Evolutionary conservation across 1,140 invertebrate genomes (phyloP), one percentile per base, ranked within the genome.

Genomic region (Colletes gigas): DNA sequence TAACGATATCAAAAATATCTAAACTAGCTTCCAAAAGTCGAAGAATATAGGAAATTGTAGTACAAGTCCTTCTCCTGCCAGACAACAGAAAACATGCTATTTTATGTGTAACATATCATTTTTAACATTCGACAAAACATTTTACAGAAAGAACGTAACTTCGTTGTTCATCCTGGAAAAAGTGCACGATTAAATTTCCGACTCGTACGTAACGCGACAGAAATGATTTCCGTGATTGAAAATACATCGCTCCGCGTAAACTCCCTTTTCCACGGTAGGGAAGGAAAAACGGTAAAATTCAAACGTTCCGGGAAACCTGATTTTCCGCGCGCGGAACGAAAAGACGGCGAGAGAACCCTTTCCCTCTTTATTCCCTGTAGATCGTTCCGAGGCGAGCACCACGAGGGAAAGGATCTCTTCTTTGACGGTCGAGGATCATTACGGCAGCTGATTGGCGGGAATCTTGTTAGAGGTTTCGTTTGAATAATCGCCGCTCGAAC

Each of bases 401-500:
- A 78, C 50, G 69, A 17, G 59, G 57, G 50, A 63, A 65, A 78
- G 74, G 75, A 78, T 79, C 69, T 82, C 68, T 70, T 83, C 81
- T 86, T 86, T 86, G 85, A 68, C 70, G 78, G 73, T 80, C 52
- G 84, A 68, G 83, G 88, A 86, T 92, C 88, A 89, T 92, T 92
- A 91, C 84, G 83, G 77, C n/a, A 77, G 86, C 86, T 92, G 92
- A 92, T 93, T 92, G 92, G 86, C 89, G 90, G 86, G 87, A 92
- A 92, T 92, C 92, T 92, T 88, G 92, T 93, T 92, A 93, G 87
- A 88, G 91, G 89, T 92, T 91, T 91, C 91, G 90, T 93, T 92
- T 92, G 92, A 93, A 92, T 91, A 93, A 93, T 93, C 91, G 91
- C 84, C 86, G 89, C 84, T 88, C 88, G 87, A 89, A 75, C 90